Evolutionary conservation across 1,140 invertebrate species (phyloP), one percentile per base, ranked within the genome.

Genomic region (Drosophila mojavensis): DNA sequence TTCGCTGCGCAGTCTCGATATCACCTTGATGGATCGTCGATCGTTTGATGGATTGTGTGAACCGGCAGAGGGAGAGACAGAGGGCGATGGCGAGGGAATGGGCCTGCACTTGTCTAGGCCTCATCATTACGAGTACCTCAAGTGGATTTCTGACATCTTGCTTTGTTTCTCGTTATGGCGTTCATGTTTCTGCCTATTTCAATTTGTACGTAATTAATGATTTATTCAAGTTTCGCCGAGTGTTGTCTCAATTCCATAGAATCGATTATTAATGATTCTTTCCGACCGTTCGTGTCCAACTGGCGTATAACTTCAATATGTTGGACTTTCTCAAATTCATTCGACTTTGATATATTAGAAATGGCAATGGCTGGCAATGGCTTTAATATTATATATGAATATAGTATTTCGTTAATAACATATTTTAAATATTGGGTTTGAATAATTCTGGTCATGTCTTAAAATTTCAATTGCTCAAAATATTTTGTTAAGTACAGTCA

Each of bases 11-110:
- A 60, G 62, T 53, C 64, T 74, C 65, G 58, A 84, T 80, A 82
- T 82, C 79, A 56, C 61, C 68, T 76, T 89, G 84, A 89, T 84
- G 85, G 85, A 84, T 90, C 65, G 83, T 74, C 71, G 85, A 84
- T 89, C 85, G 68, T 62, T 81, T 89, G 84, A 89, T 89, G 85
- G 81, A 89, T 89, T 90, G 81, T 90, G 80, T 90, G 81, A 88
- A 84, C 70, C 75, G 45, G 20, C 55, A 45, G 13, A 13, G 30
- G 7, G 30, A 20, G 28, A 36, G 45, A 20, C 20, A 17, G 1
- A 55, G 17, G 9, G 59, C 7, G n/a, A 13, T 11, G 24, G 20
- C 33, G 51, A 33, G 53, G 41, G 26, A 43, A 56, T 43, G 45
- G 53, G 51, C 39, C 33, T 75, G 85, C 84, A 89, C 84, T 89